Evolutionary conservation across 1,140 invertebrate species (phyloP), one percentile per base, ranked within the genome.

Genomic region (Drosophila tsacasi): DNA sequence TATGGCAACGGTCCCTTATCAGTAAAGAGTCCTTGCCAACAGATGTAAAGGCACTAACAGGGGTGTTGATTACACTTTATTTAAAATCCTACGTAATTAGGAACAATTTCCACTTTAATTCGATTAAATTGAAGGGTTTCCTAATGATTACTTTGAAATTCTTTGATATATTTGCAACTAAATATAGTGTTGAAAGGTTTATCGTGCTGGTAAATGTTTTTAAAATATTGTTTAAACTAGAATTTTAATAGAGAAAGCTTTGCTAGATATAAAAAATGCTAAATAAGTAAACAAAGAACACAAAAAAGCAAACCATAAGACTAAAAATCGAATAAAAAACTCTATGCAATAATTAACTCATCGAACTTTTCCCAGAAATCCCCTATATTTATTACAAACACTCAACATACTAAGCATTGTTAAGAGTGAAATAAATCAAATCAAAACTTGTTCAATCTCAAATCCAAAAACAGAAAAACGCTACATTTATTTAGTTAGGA

Each of bases 41-140:
- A 10, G 9, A 19, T n/a, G n/a, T 1, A 19, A 42, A 3, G 39
- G 39, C 27, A 19, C n/a, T 12, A 40, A 21, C 13, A 25, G 37
- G 23, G 12, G 23, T 25, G 30, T 71, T 23, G 49, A 71, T 67
- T 46, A 67, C 67, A 67, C n/a, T 15, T 19, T n/a, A 55, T 39
- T 35, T 25, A 15, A 39, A 44, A 15, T 35, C 6, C 17, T 19
- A 5, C 32, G 32, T 35, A 46, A 60, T 40, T 12, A 50, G 19
- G 12, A 15, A 17, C 19, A 54, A 32, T 5, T 17, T 9, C 17
- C 12, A 15, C 3, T 55, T 23, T 23, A 23, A 37, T 37, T 32
- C 52, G 32, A 55, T 55, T 55, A 17, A 15, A 35, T 4, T 4
- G 2, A 8, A 5, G 3, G 5, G 0, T 30, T 32, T 6, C 13